Percentiles rank a stretch among this genome's conserved stretches.
Conservation (phyloP, 2,888 invertebrate species). For the Protodeltote pygarga region DNA sequence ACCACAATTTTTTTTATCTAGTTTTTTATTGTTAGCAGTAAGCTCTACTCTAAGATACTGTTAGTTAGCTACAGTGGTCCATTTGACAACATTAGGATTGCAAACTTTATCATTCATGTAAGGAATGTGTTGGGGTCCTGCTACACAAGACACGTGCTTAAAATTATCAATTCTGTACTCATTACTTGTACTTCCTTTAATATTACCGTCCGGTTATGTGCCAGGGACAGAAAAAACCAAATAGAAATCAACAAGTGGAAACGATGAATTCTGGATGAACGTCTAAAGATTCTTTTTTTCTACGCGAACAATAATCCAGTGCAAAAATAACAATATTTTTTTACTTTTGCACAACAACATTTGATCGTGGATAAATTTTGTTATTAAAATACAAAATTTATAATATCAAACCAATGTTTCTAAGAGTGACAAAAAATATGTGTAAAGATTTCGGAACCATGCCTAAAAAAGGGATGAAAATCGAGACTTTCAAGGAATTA, state of each 20-base stretch:
- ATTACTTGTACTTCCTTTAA: constrained; percentile 86
- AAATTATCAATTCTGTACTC: constrained; percentile 81
- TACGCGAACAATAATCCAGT: constrained; percentile 2
- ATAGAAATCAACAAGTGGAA: constrained; percentile 77
- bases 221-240: constrained; percentile 81
- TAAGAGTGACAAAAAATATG: background rate
- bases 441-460: constrained; percentile 8
- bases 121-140: constrained; percentile 77
- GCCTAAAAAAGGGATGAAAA: constrained; percentile 1
- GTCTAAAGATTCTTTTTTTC: constrained; percentile 14
- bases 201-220: constrained; percentile 77
- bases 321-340: constrained; percentile 6
- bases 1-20: constrained; percentile 49
- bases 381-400: too few species aligned
- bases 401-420: background rate
- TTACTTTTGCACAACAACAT: constrained; percentile 1
- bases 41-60: constrained; percentile 66
- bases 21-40: constrained; percentile 51
- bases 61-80: constrained; percentile 71
- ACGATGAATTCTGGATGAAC: constrained; percentile 55
- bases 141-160: constrained; percentile 85
- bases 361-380: too few species aligned
- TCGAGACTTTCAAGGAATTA: constrained; percentile 4
- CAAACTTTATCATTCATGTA: constrained; percentile 64
- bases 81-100: constrained; percentile 74